phyloP scores from a whole-genome alignment of 37 sponge, comb jelly and placozoan species.

The Chondrosia reniformis region DNA sequence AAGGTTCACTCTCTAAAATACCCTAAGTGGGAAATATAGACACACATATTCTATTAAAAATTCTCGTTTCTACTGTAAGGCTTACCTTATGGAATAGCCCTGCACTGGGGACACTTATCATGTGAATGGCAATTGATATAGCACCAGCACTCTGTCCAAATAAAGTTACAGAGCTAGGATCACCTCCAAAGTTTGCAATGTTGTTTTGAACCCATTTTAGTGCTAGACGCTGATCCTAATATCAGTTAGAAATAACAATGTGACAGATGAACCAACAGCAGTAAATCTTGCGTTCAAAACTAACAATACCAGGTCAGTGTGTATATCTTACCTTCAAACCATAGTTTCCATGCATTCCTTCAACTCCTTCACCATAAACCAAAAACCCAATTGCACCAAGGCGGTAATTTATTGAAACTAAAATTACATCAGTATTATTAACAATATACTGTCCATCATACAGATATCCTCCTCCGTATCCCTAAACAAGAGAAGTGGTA shows the following conservation, averaged over 20 bases:
- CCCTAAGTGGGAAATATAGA: constrained; percentile 24
- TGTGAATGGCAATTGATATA: constrained; percentile 57
- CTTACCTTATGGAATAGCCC: constrained; percentile 80
- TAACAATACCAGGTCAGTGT: too few relatives aligned
- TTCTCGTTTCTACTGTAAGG: not conserved
- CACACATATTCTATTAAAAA: not conserved
- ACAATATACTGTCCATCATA: constrained; percentile 78
- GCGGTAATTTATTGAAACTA: constrained; percentile 84
- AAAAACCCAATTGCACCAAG: constrained; percentile 78
- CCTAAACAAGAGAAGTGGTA: constrained; percentile 48
- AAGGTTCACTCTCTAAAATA: constrained; percentile 77
- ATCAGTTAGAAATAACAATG: too few relatives aligned
- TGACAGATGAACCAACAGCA: too few relatives aligned
- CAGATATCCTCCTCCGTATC: constrained; percentile 51
- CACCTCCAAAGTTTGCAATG: constrained; percentile 77
- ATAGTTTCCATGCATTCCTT: constrained; percentile 52
- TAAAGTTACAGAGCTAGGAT: constrained; percentile 63
- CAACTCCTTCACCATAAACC: constrained; percentile 38
- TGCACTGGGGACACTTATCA: constrained; percentile 50
- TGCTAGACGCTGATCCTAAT: constrained; percentile 73
- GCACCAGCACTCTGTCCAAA: constrained; percentile 93
- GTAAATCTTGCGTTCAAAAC: too few relatives aligned
- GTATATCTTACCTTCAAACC: constrained; percentile 49
- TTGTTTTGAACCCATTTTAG: constrained; percentile 77
- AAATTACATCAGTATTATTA: constrained; percentile 51